Percentiles rank a stretch among this genome's conserved stretches.
Evolutionary conservation across 2,113 vertebrate species (phyloP).

Genomic region (Corythaeola cristata): DNA sequence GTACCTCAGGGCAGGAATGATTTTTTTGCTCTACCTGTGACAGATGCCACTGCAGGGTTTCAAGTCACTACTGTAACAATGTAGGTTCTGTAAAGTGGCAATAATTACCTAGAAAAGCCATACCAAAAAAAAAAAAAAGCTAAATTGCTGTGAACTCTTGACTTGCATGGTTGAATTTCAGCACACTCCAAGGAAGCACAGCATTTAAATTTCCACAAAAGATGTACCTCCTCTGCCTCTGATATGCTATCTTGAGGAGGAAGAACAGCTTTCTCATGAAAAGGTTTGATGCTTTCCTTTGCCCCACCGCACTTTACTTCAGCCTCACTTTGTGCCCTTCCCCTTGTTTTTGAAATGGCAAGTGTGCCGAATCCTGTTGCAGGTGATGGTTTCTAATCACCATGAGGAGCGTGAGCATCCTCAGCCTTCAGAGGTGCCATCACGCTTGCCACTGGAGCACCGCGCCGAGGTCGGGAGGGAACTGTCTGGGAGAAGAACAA

Average conservation of each 20-base stretch:
- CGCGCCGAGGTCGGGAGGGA: rapidly evolving
- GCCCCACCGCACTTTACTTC: not conserved
- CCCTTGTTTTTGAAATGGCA: not conserved
- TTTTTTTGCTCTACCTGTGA: not conserved
- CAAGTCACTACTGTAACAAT: not conserved
- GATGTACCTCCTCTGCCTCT: not conserved
- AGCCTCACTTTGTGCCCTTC: not conserved
- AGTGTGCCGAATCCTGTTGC: rapidly evolving
- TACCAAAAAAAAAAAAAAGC: not conserved
- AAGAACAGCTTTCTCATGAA: not conserved
- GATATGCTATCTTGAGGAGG: not conserved
- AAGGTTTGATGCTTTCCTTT: not conserved
- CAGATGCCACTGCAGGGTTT: not conserved
- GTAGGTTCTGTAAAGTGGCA: not conserved
- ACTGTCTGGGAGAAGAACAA: not conserved
- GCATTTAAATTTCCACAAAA: not conserved
- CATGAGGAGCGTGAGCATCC: rapidly evolving
- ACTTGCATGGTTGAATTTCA: not conserved
- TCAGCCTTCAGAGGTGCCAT: not conserved
- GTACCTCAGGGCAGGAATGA: not conserved
- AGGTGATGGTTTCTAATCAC: not conserved
- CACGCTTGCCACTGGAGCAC: not conserved
- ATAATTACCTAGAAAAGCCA: not conserved
- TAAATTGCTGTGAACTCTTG: not conserved
- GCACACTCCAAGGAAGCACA: not conserved